These are phyloP conservation scores for Agriotes lineatus DNA, from an alignment of 2,888 invertebrate species.

Conservation along the genomic window DNA sequence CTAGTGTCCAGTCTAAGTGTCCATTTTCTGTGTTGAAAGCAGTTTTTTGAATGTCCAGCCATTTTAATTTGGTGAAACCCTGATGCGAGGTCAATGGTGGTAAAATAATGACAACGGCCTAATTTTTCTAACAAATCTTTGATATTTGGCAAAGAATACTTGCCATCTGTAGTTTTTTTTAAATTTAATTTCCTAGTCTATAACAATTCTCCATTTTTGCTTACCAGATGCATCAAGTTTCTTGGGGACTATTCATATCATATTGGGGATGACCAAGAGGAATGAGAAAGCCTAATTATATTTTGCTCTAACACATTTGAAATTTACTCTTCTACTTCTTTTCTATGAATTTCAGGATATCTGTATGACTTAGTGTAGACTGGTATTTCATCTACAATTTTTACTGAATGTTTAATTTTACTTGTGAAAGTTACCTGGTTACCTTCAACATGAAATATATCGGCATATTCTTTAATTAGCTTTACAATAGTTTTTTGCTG, in stretches of 20 bases:
- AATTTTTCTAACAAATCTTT: slow-evolving; percentile 47
- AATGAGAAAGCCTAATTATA: slow-evolving; percentile 44
- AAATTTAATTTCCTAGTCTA: slow-evolving; percentile 27
- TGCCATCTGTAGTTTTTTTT: slow-evolving; percentile 38
- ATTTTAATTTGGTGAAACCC: slow-evolving; percentile 53
- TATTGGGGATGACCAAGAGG: slow-evolving; percentile 46
- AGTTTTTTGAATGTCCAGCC: slow-evolving; percentile 49
- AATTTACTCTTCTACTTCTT: slow-evolving; percentile 48
- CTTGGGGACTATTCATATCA: slow-evolving; percentile 52
- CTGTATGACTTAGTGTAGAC: slow-evolving; percentile 48
- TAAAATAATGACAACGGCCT: slow-evolving; percentile 44
- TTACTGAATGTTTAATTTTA: slow-evolving; percentile 46
- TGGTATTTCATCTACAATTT: slow-evolving; percentile 40
- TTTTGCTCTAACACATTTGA: slow-evolving; percentile 42
- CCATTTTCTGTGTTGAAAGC: slow-evolving; percentile 50
- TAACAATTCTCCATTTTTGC: slow-evolving; percentile 26
- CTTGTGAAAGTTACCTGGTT: slow-evolving; percentile 39
- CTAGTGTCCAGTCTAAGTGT: slow-evolving; percentile 37
- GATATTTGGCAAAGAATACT: slow-evolving; percentile 31
- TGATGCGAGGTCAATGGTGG: slow-evolving; percentile 46
- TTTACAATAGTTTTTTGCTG: too few species aligned
- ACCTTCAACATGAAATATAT: neutral
- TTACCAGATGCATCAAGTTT: slow-evolving; percentile 48
- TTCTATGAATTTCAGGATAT: slow-evolving; percentile 50
- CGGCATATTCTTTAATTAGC: too few species aligned